Conservation (phyloP, 2,888 invertebrate genomes). For the Ormyrus pomaceus region DNA sequence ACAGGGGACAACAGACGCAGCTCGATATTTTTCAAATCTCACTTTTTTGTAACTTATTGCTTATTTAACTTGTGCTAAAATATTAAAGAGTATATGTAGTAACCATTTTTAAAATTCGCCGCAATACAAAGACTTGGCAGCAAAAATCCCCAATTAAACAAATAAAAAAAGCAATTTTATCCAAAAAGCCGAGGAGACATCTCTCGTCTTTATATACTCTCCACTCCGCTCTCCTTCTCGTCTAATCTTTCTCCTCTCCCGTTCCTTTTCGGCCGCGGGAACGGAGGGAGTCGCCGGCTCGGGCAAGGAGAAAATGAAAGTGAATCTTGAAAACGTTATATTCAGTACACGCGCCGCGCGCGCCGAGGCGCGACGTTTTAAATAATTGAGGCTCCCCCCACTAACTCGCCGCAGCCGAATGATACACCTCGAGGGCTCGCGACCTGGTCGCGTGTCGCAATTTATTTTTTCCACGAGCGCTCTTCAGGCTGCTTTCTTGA, state of each 20-base stretch:
- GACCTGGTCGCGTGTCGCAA: constrained; percentile 57
- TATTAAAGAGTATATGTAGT: no score
- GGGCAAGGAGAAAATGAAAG: constrained; percentile 64
- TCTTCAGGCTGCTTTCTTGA: constrained; percentile 1
- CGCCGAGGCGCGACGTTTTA: constrained; percentile 66
- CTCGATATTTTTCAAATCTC: no score
- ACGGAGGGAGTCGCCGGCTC: constrained; percentile 11
- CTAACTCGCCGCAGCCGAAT: constrained; percentile 51
- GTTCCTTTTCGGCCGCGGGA: neutral
- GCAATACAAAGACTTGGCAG: no score
- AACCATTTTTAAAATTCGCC: no score
- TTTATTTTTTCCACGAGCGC: constrained; percentile 42
- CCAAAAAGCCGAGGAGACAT: no score
- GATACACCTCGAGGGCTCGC: constrained; percentile 23
- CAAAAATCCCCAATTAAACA: no score
- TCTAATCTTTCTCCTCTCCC: constrained; percentile 44
- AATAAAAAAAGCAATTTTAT: no score
- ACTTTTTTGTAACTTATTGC: no score
- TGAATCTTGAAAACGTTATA: constrained; percentile 68
- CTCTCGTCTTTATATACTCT: no score
- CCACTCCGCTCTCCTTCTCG: constrained; percentile 11
- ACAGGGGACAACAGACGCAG: no score
- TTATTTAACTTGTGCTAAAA: no score
- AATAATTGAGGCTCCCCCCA: constrained; percentile 65
- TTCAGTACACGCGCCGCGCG: constrained; percentile 62